Evolutionary conservation across 30 jellyfish, hydroid and myxozoan species (phyloP).

Genomic region (Morbakka virulenta): DNA sequence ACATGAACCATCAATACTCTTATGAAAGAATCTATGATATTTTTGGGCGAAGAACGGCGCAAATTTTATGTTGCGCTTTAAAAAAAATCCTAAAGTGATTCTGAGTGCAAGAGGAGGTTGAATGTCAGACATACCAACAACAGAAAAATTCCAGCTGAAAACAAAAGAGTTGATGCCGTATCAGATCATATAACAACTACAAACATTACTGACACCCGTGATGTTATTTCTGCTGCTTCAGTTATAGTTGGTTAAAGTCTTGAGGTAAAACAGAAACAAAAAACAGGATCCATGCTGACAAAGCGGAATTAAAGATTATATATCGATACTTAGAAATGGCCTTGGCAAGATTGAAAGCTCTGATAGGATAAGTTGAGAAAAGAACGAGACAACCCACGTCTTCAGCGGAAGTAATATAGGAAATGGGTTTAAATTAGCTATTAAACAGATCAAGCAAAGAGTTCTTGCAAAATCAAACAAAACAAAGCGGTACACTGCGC

Average conservation of each 20-base stretch:
- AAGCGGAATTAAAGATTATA: no score
- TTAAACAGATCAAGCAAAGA: no score
- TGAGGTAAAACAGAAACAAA: constrained; percentile 1
- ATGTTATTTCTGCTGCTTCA: constrained; percentile 17
- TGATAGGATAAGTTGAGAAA: no score
- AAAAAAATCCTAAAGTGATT: constrained; percentile 13
- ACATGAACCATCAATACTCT: constrained; percentile 10
- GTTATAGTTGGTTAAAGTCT: constrained; percentile 10
- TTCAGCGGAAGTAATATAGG: no score
- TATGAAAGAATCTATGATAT: no score
- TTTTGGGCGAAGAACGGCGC: constrained; percentile 9
- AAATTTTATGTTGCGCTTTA: constrained; percentile 1
- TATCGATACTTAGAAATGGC: no score
- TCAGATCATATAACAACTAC: constrained; percentile 1
- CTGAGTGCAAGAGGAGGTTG: constrained; percentile 6
- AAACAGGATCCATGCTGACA: constrained; percentile 20
- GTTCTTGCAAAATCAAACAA: no score
- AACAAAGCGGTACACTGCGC: no score
- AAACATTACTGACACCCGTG: constrained; percentile 7
- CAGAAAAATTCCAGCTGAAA: constrained; percentile 1
- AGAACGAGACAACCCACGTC: no score
- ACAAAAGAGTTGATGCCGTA: constrained; percentile 9
- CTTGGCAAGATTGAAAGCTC: no score
- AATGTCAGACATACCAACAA: constrained; percentile 1
- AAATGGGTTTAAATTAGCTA: no score